Base-by-base conservation (phyloP, 2,797 vertebrate species). In the Siniperca obscura region DNA sequence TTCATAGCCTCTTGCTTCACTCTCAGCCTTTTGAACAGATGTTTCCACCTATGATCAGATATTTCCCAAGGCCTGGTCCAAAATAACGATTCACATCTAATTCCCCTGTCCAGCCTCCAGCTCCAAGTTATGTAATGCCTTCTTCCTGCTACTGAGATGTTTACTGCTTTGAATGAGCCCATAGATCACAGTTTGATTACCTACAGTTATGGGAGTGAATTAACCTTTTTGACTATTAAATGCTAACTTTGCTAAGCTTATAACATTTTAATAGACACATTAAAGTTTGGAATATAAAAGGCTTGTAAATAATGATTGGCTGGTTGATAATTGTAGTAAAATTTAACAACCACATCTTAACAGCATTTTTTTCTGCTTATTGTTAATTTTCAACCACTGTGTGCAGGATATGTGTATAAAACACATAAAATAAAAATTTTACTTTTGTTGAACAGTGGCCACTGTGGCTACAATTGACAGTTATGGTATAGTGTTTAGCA, bases 1-100 rank as follows among this genome's bases (percentile, higher is more conserved):
- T 85, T 79, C 79, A 73, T 10, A 55, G 81, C 81, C 78, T 68
- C 68, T 78, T 70, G 83, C 86, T 87, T 87, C 56, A 77, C 80
- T 89, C 82, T 56, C 73, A 7, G 86, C 78, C 81, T 67, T 82
- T 56, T 85, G 75, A 91, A 87, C 89, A 92, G 82, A 94, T 91
- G 89, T 94, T 94, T 94, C 92, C 92, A 93, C 82, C 87, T 78
- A 92, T 94, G 94, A 95, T 89, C 86, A 27, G 53, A 91, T 80
- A 81, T 94, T 95, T 95, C 93, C 94, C 85, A 75, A 74, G 21
- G 74, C 72, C 53, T 0, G 57, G 38, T 93, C 91, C 92, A 94
- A 91, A 90, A 85, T 36, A 84, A 56, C 68, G 19, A 83, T 74
- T 89, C 76, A 81, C 81, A 74, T 89, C 86, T 84, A 77, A 88